phyloP scores from a whole-genome alignment of 2,888 invertebrate genomes.

The Pharmacophagus antenor region DNA sequence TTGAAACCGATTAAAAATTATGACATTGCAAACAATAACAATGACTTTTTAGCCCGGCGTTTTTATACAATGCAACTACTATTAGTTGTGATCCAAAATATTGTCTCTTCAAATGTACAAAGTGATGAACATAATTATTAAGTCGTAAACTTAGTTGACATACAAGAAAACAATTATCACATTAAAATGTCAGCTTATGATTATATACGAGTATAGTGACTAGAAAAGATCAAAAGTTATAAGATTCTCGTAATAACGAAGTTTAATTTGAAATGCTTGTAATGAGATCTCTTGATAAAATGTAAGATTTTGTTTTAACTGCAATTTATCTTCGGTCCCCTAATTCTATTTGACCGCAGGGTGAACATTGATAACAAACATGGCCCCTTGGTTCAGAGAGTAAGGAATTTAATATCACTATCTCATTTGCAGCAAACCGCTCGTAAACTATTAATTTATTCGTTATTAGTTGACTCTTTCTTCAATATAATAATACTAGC shows the following conservation, averaged over 20 bases:
- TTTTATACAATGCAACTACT: too few species aligned
- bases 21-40: neutral
- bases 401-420: conserved; percentile 68
- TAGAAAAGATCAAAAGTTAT: too few species aligned
- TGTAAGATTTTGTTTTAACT: conserved; percentile 23
- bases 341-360: conserved; percentile 48
- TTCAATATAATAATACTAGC: neutral
- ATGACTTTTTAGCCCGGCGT: too few species aligned
- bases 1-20: neutral
- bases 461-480: conserved; percentile 8
- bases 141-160: too few species aligned
- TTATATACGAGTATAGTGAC: too few species aligned
- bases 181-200: too few species aligned
- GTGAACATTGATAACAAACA: conserved; percentile 41
- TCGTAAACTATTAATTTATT: conserved; percentile 23
- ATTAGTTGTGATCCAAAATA: too few species aligned
- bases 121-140: too few species aligned
- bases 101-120: too few species aligned
- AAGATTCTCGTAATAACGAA: neutral
- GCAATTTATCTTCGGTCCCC: conserved; percentile 42
- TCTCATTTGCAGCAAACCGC: conserved; percentile 42
- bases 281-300: conserved; percentile 11
- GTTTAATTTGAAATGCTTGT: conserved; percentile 4
- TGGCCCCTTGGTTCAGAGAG: conserved; percentile 36
- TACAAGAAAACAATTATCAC: too few species aligned